Evolutionary conservation across 2,113 vertebrate genomes (phyloP), one percentile per base, ranked within the genome.

Genomic region (Gymnorhina tibicen): DNA sequence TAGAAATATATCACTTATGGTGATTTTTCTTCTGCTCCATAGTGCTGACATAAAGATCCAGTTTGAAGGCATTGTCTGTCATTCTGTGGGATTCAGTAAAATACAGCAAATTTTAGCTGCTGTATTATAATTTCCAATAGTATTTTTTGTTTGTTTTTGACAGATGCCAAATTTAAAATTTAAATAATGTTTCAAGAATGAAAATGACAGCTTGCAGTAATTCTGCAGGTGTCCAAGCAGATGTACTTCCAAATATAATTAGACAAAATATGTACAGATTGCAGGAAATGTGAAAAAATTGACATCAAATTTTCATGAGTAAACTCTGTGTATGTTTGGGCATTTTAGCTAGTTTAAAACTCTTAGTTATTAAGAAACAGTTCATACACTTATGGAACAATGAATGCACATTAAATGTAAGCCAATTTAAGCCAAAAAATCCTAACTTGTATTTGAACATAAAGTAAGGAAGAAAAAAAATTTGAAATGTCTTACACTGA

Each of bases 141-240:
- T 91, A 89, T n/a, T 93, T 96, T 91, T 97, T 94, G 90, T 89
- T 97, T 97, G 79, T 77, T 98, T 98, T 97, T 98, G 98, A 98
- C 98, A 98, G 98, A 98, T 98, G 97, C 96, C 98, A 98, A 98
- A 98, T 99, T 97, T 98, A 97, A 98, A 98, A 98, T 98, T 98
- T 98, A 98, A 98, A 98, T 98, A 97, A 97, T 96, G 95, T 97
- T 98, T 97, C 90, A 96, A 97, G 97, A 98, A 98, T 97, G 97
- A 97, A 98, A 98, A 98, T 98, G 97, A 97, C 98, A 98, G 97
- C 97, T 99, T 99, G 97, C 98, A 98, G 97, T 97, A 98, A 98
- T 98, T 96, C 87, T 98, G 98, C 98, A 98, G 98, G 98, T 98
- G 97, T 98, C 95, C 96, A 96, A 97, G 93, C 98, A 99, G 98